Evolutionary conservation across 2,797 vertebrate species (phyloP).

Genomic region (Mormyrops attenuatus): DNA sequence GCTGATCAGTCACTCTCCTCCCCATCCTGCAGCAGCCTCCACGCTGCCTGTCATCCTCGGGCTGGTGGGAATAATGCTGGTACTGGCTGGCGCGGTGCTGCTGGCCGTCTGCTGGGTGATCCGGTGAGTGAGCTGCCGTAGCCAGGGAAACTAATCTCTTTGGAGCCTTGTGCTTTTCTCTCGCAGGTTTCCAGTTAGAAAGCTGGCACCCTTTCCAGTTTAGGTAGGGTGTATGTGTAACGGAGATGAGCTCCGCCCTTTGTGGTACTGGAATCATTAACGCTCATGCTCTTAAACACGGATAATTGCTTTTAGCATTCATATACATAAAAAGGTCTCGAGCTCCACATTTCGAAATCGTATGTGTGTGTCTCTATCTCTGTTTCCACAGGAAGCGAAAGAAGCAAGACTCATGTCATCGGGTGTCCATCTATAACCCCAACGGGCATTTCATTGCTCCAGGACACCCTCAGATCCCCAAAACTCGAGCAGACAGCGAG

Average conservation of each 20-base stretch:
- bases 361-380: not conserved
- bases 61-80: conserved; percentile 53
- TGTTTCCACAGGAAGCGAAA: conserved; percentile 49
- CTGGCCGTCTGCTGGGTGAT: conserved; percentile 61
- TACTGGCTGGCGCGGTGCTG: conserved; percentile 43
- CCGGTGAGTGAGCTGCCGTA: not conserved
- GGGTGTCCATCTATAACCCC: conserved; percentile 73
- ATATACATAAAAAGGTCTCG: not conserved
- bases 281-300: not conserved
- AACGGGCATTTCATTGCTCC: conserved; percentile 62
- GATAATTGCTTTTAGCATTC: not conserved
- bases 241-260: not conserved
- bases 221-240: not conserved
- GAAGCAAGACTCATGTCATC: conserved; percentile 51
- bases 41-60: conserved; percentile 55
- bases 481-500: conserved; percentile 58
- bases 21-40: conserved; percentile 52
- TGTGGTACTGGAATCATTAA: not conserved
- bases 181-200: not conserved
- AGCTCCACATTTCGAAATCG: not conserved
- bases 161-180: not conserved
- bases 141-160: not conserved
- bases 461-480: conserved; percentile 46
- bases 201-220: not conserved
- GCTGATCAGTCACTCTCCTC: conserved; percentile 27